Evolutionary conservation across 2,113 vertebrate genomes (phyloP).

Genomic region (Scartelaos histophorus): DNA sequence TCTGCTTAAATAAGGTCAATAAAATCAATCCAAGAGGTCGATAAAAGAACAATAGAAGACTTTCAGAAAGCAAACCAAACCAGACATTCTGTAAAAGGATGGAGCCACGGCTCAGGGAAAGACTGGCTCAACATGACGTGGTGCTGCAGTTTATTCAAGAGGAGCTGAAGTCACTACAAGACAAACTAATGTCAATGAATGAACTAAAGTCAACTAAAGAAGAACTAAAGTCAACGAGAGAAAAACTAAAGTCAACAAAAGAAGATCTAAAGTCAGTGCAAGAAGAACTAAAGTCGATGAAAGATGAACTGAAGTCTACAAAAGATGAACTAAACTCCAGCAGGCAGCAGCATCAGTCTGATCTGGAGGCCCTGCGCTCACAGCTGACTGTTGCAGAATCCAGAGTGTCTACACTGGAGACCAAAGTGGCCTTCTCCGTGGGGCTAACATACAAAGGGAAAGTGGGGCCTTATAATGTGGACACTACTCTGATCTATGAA

Average conservation of each 20-base stretch:
- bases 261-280: neutral
- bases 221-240: neutral
- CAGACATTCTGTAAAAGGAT: no score
- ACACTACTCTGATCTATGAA: neutral
- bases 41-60: no score
- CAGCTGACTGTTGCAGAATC: neutral
- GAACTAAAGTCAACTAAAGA: neutral
- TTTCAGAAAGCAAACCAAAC: no score
- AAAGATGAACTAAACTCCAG: neutral
- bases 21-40: no score
- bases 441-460: neutral
- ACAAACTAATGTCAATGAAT: no score
- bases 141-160: neutral
- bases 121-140: neutral
- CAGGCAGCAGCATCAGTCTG: neutral
- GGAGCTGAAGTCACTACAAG: neutral
- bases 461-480: neutral
- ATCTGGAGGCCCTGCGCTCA: neutral
- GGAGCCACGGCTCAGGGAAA: neutral
- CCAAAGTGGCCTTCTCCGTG: neutral
- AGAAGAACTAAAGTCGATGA: neutral
- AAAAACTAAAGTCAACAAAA: neutral
- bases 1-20: no score
- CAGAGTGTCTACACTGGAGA: neutral
- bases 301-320: neutral